These are phyloP conservation scores for Tetramorium alpestre DNA, from an alignment of 1,140 invertebrate genomes.

Conservation along the genomic window DNA sequence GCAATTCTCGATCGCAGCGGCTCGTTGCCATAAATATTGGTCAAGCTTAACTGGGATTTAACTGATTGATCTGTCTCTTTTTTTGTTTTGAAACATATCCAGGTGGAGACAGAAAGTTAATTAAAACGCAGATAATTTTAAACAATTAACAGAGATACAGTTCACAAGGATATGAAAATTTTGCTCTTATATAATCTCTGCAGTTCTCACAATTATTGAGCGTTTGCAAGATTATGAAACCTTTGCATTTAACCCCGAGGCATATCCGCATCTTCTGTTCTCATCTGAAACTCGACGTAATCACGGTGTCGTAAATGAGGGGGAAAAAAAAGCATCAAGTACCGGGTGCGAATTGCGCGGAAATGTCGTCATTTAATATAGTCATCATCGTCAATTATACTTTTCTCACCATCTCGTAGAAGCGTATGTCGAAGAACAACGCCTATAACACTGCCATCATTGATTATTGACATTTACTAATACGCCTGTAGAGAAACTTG, in stretches of 20 bases:
- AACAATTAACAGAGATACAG: background rate
- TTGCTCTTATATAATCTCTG: background rate
- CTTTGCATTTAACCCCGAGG: slow-evolving; percentile 21
- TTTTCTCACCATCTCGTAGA: slow-evolving; percentile 7
- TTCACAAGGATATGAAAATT: background rate
- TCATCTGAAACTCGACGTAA: slow-evolving; percentile 7
- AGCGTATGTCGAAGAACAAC: background rate
- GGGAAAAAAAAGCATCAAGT: background rate
- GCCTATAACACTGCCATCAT: background rate
- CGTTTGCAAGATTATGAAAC: background rate
- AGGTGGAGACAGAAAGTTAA: background rate
- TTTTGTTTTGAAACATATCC: background rate
- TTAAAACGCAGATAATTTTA: background rate
- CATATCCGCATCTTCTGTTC: background rate
- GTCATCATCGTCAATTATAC: slow-evolving; percentile 50
- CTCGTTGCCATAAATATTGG: slow-evolving; percentile 41
- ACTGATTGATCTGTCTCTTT: slow-evolving; percentile 26
- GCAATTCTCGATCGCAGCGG: slow-evolving; percentile 5
- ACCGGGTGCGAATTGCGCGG: slow-evolving; percentile 26
- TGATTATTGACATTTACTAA: slow-evolving; percentile 37
- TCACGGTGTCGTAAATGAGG: background rate
- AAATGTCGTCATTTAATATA: slow-evolving; percentile 43
- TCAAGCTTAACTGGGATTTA: slow-evolving; percentile 22
- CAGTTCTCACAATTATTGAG: background rate
- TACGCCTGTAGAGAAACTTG: slow-evolving; percentile 5